Conservation (phyloP, 2,888 invertebrate genomes). For the Melipona bicolor region DNA sequence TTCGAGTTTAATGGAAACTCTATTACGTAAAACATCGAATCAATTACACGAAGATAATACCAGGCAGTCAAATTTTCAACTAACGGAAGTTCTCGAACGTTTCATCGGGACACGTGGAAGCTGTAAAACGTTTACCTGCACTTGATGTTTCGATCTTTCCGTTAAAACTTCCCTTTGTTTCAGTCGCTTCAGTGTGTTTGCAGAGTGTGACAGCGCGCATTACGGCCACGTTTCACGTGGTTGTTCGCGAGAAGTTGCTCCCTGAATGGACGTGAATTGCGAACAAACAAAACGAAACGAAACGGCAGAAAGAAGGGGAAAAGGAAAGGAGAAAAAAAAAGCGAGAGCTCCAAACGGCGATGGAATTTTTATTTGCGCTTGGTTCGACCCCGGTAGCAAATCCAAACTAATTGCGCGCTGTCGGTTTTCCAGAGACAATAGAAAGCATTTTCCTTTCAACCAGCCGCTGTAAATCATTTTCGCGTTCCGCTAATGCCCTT, state of each 20-base stretch:
- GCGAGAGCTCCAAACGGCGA: slow-evolving; percentile 42
- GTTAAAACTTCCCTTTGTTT: neutral
- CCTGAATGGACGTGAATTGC: slow-evolving; percentile 16
- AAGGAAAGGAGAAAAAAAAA: neutral
- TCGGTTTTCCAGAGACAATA: slow-evolving; percentile 42
- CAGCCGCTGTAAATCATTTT: neutral
- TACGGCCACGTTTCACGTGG: neutral
- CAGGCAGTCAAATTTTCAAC: neutral
- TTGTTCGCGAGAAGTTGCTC: slow-evolving; percentile 12
- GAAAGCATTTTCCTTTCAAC: neutral
- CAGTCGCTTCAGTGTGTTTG: neutral
- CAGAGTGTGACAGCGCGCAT: slow-evolving; percentile 16
- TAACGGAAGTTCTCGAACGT: neutral
- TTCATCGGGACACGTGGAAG: neutral
- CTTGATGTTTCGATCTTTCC: neutral
- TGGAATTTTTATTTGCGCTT: slow-evolving; percentile 53
- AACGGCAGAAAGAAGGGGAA: neutral
- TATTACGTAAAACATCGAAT: too few species aligned
- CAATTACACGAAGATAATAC: too few species aligned
- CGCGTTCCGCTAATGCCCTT: neutral
- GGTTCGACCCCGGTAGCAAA: slow-evolving; percentile 41
- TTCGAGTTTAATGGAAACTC: too few species aligned
- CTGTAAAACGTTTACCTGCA: neutral
- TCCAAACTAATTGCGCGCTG: slow-evolving; percentile 51
- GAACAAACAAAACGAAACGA: neutral